Percentiles rank a stretch among this genome's conserved stretches.
Evolutionary conservation across 2,113 vertebrate species (phyloP).

Genomic region (Neolamprologus falcicula): DNA sequence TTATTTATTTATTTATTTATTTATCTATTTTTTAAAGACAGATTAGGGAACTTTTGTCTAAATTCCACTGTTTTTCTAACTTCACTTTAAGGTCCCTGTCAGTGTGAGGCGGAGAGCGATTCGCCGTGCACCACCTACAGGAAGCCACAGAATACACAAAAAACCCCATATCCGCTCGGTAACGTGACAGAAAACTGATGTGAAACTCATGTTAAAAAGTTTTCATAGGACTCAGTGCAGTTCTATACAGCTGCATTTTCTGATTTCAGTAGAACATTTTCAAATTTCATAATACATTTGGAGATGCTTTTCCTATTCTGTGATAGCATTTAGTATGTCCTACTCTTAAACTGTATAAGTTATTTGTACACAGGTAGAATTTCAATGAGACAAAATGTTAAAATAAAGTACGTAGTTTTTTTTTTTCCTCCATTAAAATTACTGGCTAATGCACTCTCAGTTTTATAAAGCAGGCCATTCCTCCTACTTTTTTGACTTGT

Average conservation of each 20-base stretch:
- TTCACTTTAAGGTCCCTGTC: constrained; percentile 6
- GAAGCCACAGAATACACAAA: background rate
- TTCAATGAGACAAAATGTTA: background rate
- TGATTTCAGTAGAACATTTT: background rate
- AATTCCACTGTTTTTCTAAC: background rate
- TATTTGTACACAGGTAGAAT: background rate
- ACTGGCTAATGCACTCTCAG: background rate
- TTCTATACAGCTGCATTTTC: rapidly evolving
- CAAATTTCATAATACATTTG: background rate
- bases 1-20: rapidly evolving
- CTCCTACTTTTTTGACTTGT: background rate
- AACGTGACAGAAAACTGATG: background rate
- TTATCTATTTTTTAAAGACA: background rate
- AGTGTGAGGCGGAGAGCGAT: background rate
- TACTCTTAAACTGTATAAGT: background rate
- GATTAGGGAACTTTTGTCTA: background rate
- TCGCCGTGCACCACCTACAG: background rate
- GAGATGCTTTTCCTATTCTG: background rate
- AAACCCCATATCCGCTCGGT: background rate
- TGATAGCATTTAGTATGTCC: background rate
- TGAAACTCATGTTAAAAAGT: background rate
- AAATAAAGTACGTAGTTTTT: background rate
- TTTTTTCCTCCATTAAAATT: background rate
- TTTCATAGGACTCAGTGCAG: rapidly evolving
- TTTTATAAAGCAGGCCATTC: rapidly evolving